phyloP scores from a whole-genome alignment of 2,113 vertebrate genomes.

The Catharus fuscescens region DNA sequence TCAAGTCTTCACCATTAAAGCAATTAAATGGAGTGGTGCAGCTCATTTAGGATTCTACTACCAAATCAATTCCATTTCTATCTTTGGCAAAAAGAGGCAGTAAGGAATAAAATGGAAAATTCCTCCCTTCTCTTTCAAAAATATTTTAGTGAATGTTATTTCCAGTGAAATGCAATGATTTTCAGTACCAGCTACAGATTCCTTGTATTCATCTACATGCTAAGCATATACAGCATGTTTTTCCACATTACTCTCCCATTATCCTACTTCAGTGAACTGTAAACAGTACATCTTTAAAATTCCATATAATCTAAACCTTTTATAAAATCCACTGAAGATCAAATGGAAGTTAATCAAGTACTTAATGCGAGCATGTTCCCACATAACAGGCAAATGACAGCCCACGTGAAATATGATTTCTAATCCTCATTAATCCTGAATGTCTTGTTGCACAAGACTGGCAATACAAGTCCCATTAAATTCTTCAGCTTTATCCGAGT shows the following conservation, averaged over 20 bases:
- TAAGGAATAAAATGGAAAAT: not conserved
- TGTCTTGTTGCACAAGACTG: not conserved
- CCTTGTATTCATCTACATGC: not conserved
- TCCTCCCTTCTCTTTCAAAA: not conserved
- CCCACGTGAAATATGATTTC: slow-evolving; percentile 12
- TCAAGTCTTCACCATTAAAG: slow-evolving; percentile 19
- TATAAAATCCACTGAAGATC: slow-evolving; percentile 14
- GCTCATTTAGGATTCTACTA: not conserved
- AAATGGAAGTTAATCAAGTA: not conserved
- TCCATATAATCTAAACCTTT: not conserved
- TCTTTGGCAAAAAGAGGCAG: not conserved
- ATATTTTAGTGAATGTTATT: not conserved
- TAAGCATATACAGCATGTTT: not conserved
- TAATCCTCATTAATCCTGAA: slow-evolving; percentile 42
- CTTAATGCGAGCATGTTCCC: not conserved
- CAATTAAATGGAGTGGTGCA: not conserved
- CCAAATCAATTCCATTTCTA: not conserved
- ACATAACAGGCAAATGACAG: not conserved
- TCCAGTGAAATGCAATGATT: not conserved
- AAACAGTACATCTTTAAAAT: not conserved
- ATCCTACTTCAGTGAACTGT: not conserved
- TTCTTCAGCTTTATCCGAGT: not conserved
- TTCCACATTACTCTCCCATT: not conserved
- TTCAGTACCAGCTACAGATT: not conserved
- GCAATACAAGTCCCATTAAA: not conserved